Percentiles rank a stretch among this genome's conserved stretches.
These are phyloP conservation scores for Pantelozetes paolii DNA, from an alignment of 2,888 invertebrate genomes.

Conservation along the genomic window DNA sequence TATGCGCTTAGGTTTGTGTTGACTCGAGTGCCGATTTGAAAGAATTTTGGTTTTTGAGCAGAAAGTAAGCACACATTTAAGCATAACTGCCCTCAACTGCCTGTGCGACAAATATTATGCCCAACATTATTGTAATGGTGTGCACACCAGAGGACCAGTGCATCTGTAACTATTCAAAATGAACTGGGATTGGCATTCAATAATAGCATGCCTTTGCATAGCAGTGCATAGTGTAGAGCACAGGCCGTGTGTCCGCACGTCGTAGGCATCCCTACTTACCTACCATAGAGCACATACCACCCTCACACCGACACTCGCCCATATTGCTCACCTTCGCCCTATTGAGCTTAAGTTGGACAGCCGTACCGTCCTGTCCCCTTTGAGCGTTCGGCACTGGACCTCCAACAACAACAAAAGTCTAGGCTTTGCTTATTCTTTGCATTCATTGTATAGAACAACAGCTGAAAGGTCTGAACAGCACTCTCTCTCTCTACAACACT, in stretches of 20 bases:
- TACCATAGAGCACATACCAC: background rate
- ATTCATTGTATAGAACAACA: constrained; percentile 17
- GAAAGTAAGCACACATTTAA: background rate
- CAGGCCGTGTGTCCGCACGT: background rate
- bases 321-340: constrained; percentile 18
- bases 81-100: background rate
- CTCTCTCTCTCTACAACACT: constrained; percentile 2
- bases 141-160: constrained; percentile 3
- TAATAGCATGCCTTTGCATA: constrained; percentile 6
- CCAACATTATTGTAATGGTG: constrained; percentile 14
- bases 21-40: constrained; percentile 27
- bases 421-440: constrained; percentile 18
- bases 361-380: background rate
- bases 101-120: constrained; percentile 31
- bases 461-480: no score
- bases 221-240: background rate
- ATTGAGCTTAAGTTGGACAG: background rate
- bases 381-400: background rate
- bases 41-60: background rate
- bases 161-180: constrained; percentile 33
- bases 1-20: background rate
- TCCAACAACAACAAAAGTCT: constrained; percentile 32
- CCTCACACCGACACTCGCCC: constrained; percentile 15
- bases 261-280: background rate
- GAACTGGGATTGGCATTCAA: constrained; percentile 33